phyloP scores from a whole-genome alignment of 2,113 vertebrate species.

The Micronycteris hirsuta region DNA sequence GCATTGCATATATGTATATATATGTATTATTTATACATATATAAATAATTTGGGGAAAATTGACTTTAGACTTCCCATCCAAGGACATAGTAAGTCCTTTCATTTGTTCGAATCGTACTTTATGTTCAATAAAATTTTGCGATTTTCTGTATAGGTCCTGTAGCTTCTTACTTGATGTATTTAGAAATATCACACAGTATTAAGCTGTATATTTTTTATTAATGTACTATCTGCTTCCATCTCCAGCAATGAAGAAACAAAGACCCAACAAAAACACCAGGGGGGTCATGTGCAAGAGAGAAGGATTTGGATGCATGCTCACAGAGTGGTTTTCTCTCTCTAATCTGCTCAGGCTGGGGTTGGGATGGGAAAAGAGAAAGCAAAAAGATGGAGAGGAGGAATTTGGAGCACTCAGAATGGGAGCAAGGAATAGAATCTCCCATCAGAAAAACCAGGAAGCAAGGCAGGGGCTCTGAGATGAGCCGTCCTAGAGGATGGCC shows the following conservation, averaged over 20 bases:
- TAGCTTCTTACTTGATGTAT: conserved; percentile 21
- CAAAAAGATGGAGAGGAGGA: not conserved
- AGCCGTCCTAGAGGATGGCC: not conserved
- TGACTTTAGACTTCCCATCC: conserved; percentile 18
- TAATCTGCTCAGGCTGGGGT: not conserved
- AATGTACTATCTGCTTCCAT: not conserved
- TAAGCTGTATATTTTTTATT: not conserved
- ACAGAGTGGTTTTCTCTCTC: not conserved
- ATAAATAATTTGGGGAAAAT: not conserved
- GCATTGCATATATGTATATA: not conserved
- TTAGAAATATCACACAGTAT: not conserved
- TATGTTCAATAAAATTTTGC: conserved; percentile 28
- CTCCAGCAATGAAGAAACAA: conserved; percentile 15
- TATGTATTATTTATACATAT: not conserved
- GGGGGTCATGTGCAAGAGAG: not conserved
- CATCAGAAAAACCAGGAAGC: not conserved
- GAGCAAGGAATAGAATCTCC: not conserved
- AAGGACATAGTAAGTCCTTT: conserved; percentile 29
- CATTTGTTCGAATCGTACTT: conserved; percentile 46
- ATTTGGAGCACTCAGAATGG: not conserved
- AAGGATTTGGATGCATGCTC: not conserved
- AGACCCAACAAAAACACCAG: not conserved
- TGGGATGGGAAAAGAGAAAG: not conserved
- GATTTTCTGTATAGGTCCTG: not conserved
- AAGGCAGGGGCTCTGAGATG: not conserved